Conservation (phyloP, 2,113 vertebrate genomes). For the Xenus cinereus region DNA sequence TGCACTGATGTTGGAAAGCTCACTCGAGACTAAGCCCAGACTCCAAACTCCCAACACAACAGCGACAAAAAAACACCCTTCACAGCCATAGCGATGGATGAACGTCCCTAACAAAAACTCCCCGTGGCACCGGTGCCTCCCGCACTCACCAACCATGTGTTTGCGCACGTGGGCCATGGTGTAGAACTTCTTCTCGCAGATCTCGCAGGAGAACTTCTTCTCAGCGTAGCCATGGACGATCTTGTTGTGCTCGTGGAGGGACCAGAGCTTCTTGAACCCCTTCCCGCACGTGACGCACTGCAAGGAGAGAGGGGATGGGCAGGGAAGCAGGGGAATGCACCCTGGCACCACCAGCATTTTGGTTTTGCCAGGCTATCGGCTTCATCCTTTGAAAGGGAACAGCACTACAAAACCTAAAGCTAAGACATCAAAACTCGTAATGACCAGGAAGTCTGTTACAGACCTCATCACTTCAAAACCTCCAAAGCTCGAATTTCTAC, state of each 20-base stretch:
- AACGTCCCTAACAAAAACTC: neutral
- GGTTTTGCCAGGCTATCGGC: neutral
- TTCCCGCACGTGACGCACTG: constrained; percentile 94
- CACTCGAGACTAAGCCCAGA: neutral
- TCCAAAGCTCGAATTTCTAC: neutral
- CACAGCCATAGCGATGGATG: fast-evolving
- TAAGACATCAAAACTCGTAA: fast-evolving
- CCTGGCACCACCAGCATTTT: neutral
- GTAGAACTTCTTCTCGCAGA: constrained; percentile 97
- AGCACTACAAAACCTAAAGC: neutral
- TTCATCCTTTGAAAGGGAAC: neutral
- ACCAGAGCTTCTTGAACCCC: constrained; percentile 96
- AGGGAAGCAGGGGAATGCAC: neutral
- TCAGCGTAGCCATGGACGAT: constrained; percentile 91
- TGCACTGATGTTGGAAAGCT: neutral
- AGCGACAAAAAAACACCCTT: neutral
- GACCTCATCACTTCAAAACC: neutral
- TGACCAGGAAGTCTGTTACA: neutral
- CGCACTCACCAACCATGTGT: constrained; percentile 96
- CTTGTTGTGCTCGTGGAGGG: constrained; percentile 92
- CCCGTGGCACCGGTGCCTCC: fast-evolving
- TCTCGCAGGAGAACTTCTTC: constrained; percentile 95
- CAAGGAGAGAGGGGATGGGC: neutral
- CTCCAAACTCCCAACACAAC: neutral
- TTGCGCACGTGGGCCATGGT: constrained; percentile 97